phyloP scores from a whole-genome alignment of 2,888 invertebrate species.

The Pterostichus niger region DNA sequence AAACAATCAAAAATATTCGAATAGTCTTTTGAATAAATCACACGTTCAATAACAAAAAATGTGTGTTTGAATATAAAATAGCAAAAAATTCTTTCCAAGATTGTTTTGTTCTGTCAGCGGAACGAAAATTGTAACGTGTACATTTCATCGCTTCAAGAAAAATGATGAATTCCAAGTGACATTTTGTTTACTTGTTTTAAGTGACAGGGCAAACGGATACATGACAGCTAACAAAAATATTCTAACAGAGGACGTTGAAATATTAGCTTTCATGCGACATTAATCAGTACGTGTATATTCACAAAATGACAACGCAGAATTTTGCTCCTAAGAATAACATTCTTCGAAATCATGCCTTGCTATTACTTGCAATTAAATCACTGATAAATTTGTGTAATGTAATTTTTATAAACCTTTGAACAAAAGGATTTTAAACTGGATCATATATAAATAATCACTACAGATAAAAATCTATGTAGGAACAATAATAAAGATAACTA shows the following conservation, averaged over 20 bases:
- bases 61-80: neutral
- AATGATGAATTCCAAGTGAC: conserved; percentile 34
- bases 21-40: neutral
- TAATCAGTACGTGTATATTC: conserved; percentile 55
- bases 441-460: too few relatives aligned
- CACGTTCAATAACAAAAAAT: neutral
- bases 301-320: conserved; percentile 45
- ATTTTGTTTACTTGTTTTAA: conserved; percentile 46
- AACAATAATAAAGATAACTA: too few relatives aligned
- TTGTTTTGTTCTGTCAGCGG: neutral
- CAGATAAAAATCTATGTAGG: too few relatives aligned
- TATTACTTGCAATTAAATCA: too few relatives aligned
- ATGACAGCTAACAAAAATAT: conserved; percentile 59
- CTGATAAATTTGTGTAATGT: too few relatives aligned
- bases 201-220: conserved; percentile 40
- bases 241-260: conserved; percentile 44
- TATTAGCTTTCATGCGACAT: conserved; percentile 45
- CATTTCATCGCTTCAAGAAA: conserved; percentile 39
- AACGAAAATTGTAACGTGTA: neutral
- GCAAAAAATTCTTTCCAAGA: conserved; percentile 15
- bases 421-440: too few relatives aligned
- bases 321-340: conserved; percentile 25
- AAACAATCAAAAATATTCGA: neutral
- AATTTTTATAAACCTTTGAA: too few relatives aligned
- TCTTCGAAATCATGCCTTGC: neutral